Evolutionary conservation across 2,797 vertebrate genomes (phyloP), one percentile per base, ranked within the genome.

Genomic region (Sardinella longiceps): DNA sequence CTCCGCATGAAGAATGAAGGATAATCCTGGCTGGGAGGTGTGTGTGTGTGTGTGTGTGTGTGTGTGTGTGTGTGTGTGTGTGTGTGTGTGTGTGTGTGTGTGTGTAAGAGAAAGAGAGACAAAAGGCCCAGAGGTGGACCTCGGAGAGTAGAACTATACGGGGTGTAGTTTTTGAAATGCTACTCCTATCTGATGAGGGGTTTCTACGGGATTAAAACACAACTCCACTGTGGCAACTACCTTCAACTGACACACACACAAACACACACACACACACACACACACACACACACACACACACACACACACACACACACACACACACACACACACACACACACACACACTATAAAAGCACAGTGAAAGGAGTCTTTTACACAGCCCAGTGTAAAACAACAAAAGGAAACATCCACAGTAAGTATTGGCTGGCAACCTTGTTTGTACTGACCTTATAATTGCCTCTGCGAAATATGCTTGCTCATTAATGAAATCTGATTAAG

Each of bases 361-460:
- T 43, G 18, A 56, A 56, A 23, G n/a, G 53, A 56, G 23, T 56
- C 53, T 23, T 5, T 23, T 56, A 56, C 53, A 20, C 53, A 23
- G 20, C 53, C 1, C 53, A n/a, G 53, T n/a, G 53, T 23, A 56
- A 56, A 56, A 23, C 20, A 20, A 56, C 53, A 56, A 7, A 7
- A 23, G 53, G 1, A 37, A 18, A 70, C 6, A 9, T 23, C 28
- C 28, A 66, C 28, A 66, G 14, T 9, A 28, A 66, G 60, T 12
- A 2, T 28, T 28, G n/a, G 60, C 60, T 25, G 60, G 60, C 28
- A 15, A 33, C 12, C 12, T 12, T 33, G 63, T 3, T 70, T 70
- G 20, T 93, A 94, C 94, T 94, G 92, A 93, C 92, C 91, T 93
- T 90, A 91, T 93, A 94, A 94, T 94, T 94, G 94, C 90, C 90